phyloP scores from a whole-genome alignment of 2,113 vertebrate genomes.

The Mormoops blainvillei region DNA sequence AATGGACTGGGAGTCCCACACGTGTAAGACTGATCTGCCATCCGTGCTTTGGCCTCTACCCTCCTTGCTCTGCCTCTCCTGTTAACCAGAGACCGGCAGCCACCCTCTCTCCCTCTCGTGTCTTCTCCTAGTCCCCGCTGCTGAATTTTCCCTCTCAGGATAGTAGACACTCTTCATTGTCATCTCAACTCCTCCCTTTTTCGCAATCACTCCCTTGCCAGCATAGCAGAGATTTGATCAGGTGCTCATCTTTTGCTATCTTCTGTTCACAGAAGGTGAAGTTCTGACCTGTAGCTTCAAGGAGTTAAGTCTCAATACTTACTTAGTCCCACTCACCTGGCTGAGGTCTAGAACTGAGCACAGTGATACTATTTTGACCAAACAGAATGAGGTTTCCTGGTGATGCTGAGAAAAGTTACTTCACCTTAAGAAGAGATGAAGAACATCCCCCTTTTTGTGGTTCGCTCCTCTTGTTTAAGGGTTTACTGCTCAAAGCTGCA shows the following conservation, averaged over 20 bases:
- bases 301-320: neutral
- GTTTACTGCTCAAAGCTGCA: neutral
- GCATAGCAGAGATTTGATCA: neutral
- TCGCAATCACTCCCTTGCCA: neutral
- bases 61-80: neutral
- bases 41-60: neutral
- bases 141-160: neutral
- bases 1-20: neutral
- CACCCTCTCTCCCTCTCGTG: neutral
- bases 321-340: neutral
- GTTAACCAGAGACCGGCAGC: neutral
- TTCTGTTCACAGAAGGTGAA: neutral
- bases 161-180: neutral
- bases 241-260: neutral
- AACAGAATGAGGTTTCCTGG: neutral
- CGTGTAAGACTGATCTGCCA: neutral
- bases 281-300: neutral
- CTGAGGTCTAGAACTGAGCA: neutral
- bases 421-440: neutral
- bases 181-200: neutral
- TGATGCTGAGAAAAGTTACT: neutral
- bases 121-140: neutral
- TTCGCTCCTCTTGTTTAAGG: neutral
- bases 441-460: neutral
- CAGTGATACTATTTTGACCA: neutral